Evolutionary conservation across 2,888 invertebrate species (phyloP).

Genomic region (Orchestes rusci): DNA sequence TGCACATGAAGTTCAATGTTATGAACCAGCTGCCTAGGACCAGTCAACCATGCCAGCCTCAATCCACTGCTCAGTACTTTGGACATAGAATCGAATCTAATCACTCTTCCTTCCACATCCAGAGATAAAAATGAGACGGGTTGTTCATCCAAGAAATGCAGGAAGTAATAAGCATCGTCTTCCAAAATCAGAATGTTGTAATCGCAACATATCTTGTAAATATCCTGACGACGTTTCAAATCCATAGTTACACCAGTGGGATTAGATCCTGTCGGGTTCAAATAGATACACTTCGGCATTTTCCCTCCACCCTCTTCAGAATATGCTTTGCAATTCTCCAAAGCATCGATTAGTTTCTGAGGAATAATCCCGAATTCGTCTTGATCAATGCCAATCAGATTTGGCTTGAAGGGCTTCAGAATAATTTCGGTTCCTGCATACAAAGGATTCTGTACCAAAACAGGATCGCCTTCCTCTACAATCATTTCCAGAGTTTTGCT

Average conservation of each 20-base stretch:
- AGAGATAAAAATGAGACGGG: conserved; percentile 63
- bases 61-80: conserved; percentile 68
- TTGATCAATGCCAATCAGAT: conserved; percentile 59
- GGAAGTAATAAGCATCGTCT: conserved; percentile 76
- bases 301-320: conserved; percentile 40
- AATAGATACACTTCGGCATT: conserved; percentile 67
- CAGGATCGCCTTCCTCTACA: conserved; percentile 60
- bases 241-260: conserved; percentile 60
- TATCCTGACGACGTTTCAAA: conserved; percentile 55
- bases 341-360: conserved; percentile 49
- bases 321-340: conserved; percentile 48
- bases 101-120: conserved; percentile 67
- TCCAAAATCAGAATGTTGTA: conserved; percentile 73
- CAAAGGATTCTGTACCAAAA: conserved; percentile 62
- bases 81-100: conserved; percentile 71
- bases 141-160: conserved; percentile 60
- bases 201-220: conserved; percentile 67
- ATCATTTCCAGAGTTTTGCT: conserved; percentile 67
- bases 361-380: conserved; percentile 64
- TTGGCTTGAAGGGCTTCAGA: conserved; percentile 60
- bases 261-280: conserved; percentile 56
- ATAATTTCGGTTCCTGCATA: conserved; percentile 64
- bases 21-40: conserved; percentile 56
- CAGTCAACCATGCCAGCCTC: conserved; percentile 67
- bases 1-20: conserved; percentile 64